phyloP scores from a whole-genome alignment of 2,888 invertebrate species.

The Stenotaenia linearis region DNA sequence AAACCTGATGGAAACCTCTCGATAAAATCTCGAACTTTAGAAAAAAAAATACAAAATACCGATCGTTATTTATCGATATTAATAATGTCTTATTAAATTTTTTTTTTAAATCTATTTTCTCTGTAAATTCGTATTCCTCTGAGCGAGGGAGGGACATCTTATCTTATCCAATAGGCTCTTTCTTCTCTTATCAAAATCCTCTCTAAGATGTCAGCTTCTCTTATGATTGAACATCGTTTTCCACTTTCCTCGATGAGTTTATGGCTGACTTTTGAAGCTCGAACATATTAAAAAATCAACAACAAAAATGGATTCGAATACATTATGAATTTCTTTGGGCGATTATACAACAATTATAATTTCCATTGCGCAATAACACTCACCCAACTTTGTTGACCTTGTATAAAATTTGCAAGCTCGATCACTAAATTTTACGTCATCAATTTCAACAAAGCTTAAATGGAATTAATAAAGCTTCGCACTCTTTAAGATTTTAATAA shows the following conservation, averaged over 20 bases:
- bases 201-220: neutral
- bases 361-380: neutral
- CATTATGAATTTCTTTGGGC: neutral
- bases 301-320: neutral
- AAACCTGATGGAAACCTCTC: neutral
- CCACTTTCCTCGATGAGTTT: neutral
- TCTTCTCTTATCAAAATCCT: neutral
- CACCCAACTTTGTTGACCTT: neutral
- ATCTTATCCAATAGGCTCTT: neutral
- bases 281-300: neutral
- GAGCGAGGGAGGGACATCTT: neutral
- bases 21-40: neutral
- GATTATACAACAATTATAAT: neutral
- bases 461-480: too few species aligned
- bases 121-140: neutral
- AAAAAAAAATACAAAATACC: too few species aligned
- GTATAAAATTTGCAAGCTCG: neutral
- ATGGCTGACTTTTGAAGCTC: neutral
- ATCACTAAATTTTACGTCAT: neutral
- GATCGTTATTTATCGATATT: neutral
- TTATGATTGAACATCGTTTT: slow-evolving; percentile 14
- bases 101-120: too few species aligned
- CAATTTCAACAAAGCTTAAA: neutral
- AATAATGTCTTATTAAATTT: too few species aligned
- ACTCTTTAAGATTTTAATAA: too few species aligned